Conservation (phyloP, 2,113 vertebrate genomes). For the Sminthopsis crassicaudata region DNA sequence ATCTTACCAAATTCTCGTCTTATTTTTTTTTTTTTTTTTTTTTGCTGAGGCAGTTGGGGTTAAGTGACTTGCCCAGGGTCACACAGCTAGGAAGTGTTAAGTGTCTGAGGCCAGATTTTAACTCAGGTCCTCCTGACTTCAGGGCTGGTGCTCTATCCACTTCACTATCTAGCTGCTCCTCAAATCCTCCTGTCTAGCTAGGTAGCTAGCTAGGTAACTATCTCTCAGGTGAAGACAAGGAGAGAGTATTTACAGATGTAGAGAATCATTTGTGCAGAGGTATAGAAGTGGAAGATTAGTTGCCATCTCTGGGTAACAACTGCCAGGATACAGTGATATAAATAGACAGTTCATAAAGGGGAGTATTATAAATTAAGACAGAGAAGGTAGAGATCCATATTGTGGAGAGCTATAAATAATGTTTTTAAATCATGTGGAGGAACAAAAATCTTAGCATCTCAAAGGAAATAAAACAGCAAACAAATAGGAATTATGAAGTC, state of each 20-base stretch:
- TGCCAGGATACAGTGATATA: not conserved
- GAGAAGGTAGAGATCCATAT: not conserved
- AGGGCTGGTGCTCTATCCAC: no score
- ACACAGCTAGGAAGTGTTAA: no score
- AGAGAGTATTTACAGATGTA: not conserved
- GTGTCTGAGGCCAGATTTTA: no score
- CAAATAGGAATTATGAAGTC: not conserved
- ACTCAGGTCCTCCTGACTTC: no score
- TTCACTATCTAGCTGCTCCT: no score
- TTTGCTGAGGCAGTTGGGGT: no score
- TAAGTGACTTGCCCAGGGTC: no score
- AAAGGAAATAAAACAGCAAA: not conserved
- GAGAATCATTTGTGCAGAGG: not conserved
- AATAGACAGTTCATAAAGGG: not conserved
- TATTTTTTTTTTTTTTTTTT: no score
- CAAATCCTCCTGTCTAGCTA: no score
- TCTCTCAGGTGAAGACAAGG: not conserved
- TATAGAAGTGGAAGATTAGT: not conserved
- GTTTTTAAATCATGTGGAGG: not conserved
- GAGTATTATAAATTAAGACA: not conserved
- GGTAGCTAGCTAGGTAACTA: no score
- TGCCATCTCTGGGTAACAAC: not conserved
- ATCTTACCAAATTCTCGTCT: not conserved
- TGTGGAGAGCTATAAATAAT: not conserved
- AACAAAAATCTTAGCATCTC: not conserved